These are phyloP conservation scores for Crambe crambe DNA, from an alignment of 37 sponge, comb jelly and placozoan species.

Conservation along the genomic window DNA sequence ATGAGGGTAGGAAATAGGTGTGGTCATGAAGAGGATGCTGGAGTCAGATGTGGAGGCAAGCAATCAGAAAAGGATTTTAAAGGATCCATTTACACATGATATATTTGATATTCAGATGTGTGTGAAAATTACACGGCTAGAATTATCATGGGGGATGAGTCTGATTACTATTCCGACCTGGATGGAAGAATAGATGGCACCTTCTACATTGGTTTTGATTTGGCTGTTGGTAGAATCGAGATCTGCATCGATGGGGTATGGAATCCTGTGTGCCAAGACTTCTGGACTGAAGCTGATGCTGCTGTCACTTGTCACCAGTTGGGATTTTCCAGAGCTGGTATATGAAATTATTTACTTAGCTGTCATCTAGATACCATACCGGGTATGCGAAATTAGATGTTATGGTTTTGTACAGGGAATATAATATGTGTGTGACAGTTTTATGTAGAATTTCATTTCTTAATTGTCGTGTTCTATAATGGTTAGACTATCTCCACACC, in stretches of 20 bases:
- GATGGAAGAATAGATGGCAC: neutral
- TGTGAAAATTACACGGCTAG: constrained; percentile 5
- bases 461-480: no score
- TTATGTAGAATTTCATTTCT: no score
- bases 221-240: constrained; percentile 34
- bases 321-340: constrained; percentile 30
- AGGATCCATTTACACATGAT: neutral
- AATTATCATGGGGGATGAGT: neutral
- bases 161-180: neutral
- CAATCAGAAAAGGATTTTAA: neutral
- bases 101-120: constrained; percentile 9
- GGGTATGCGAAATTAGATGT: no score
- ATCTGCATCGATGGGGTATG: constrained; percentile 17
- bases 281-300: constrained; percentile 18
- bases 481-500: no score
- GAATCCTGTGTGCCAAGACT: constrained; percentile 31
- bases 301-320: constrained; percentile 32
- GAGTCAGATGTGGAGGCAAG: constrained; percentile 21
- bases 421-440: no score
- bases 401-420: no score
- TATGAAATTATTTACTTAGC: no score
- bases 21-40: constrained; percentile 38
- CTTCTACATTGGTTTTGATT: constrained; percentile 12
- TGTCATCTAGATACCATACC: no score
- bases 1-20: neutral